Percentiles rank a stretch among this genome's conserved stretches.
Evolutionary conservation across 2,113 vertebrate genomes (phyloP).

Genomic region (Tychaedon coryphoeus): DNA sequence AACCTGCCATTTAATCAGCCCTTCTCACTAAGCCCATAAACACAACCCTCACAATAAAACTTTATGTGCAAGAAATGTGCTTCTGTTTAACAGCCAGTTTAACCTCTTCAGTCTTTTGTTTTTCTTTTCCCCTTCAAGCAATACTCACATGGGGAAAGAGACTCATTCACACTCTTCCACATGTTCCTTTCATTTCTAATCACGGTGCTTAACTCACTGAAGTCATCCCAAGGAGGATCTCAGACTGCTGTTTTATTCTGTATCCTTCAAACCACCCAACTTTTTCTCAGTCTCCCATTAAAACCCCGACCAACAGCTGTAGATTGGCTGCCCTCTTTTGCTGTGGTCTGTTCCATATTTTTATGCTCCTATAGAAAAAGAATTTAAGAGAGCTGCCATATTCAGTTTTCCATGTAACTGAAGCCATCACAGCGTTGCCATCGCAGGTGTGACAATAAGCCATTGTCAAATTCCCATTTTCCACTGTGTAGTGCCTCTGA

Average conservation of each 20-base stretch:
- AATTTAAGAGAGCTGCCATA: background rate
- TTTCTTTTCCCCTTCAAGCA: slow-evolving; percentile 13
- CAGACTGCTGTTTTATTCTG: background rate
- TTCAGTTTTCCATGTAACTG: background rate
- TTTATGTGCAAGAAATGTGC: slow-evolving; percentile 65
- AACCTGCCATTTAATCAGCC: slow-evolving; percentile 54
- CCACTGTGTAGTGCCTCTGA: background rate
- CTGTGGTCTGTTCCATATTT: background rate
- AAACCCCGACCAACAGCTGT: background rate
- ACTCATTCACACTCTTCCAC: slow-evolving; percentile 41
- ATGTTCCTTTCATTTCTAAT: slow-evolving; percentile 30
- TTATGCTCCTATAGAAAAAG: background rate
- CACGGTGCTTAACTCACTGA: background rate
- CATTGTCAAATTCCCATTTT: background rate
- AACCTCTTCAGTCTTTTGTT: slow-evolving; percentile 23
- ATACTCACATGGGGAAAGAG: slow-evolving; percentile 35
- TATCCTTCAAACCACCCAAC: background rate
- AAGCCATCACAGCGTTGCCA: background rate
- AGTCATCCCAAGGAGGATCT: slow-evolving; percentile 26
- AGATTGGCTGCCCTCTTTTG: background rate
- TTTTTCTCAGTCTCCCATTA: background rate
- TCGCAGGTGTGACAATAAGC: background rate
- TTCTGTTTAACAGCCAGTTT: slow-evolving; percentile 62
- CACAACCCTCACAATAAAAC: slow-evolving; percentile 61
- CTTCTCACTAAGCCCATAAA: slow-evolving; percentile 59